phyloP scores from a whole-genome alignment of 2,888 invertebrate species.

The Pollenia amentaria region DNA sequence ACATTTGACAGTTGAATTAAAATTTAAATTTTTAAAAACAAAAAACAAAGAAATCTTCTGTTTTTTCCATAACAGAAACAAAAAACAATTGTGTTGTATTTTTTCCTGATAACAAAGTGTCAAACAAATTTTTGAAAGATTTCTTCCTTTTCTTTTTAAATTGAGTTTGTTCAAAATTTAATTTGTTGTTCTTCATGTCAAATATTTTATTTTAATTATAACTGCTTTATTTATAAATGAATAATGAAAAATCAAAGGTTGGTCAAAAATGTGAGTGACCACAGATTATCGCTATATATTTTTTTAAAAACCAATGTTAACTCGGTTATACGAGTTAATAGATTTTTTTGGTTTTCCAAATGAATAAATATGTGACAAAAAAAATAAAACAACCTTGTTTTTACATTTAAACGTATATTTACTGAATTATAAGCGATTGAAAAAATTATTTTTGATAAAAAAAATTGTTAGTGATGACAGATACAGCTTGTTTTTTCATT shows the following conservation, averaged over 20 bases:
- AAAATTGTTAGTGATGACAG: too few relatives aligned
- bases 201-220: slow-evolving; percentile 23
- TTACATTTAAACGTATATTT: too few relatives aligned
- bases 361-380: too few relatives aligned
- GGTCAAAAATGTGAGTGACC: too few relatives aligned
- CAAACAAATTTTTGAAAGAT: neutral
- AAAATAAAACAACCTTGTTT: too few relatives aligned
- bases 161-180: slow-evolving; percentile 36
- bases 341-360: too few relatives aligned
- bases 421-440: too few relatives aligned
- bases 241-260: neutral
- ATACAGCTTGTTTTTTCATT: too few relatives aligned
- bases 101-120: slow-evolving; percentile 6
- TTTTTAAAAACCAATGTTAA: too few relatives aligned
- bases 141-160: slow-evolving; percentile 11
- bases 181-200: slow-evolving; percentile 32
- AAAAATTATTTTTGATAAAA: too few relatives aligned
- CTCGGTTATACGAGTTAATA: too few relatives aligned
- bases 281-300: too few relatives aligned
- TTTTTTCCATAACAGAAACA: neutral
- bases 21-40: slow-evolving; percentile 34
- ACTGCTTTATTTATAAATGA: slow-evolving; percentile 19
- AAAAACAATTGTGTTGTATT: slow-evolving; percentile 1
- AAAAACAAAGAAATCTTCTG: neutral
- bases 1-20: slow-evolving; percentile 69